A percentile compares a stretch with the other conserved stretches of the same genome.
Conservation (phyloP, 2,113 vertebrate genomes). For the Bubalus kerabau region DNA sequence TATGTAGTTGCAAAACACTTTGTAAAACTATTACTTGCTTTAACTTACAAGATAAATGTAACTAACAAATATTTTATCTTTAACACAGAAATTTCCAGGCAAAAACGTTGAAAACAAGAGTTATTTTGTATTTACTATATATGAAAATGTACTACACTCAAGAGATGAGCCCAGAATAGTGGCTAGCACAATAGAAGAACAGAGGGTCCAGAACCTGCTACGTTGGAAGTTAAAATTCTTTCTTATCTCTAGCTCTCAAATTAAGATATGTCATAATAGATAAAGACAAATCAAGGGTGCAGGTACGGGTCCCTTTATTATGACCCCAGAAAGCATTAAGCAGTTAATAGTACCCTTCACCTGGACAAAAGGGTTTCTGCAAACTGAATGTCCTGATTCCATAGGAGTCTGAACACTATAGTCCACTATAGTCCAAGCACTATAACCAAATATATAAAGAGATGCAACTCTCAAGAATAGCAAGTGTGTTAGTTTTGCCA, state of each 20-base stretch:
- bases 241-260: background rate
- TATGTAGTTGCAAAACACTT: background rate
- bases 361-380: background rate
- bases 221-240: background rate
- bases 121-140: background rate
- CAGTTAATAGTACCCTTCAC: background rate
- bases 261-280: background rate
- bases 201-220: background rate
- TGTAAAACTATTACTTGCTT: background rate
- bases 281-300: background rate
- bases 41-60: background rate
- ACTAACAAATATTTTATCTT: background rate
- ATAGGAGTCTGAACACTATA: background rate
- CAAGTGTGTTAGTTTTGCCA: too few species aligned
- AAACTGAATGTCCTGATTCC: background rate
- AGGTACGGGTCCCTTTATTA: background rate
- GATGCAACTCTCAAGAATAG: background rate
- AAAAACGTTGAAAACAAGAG: background rate
- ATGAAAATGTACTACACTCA: background rate
- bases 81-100: background rate
- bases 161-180: background rate
- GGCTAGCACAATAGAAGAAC: background rate
- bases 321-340: background rate
- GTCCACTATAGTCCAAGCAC: background rate
- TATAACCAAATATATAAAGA: background rate